Base-by-base conservation (phyloP, 2,797 vertebrate species). In the Argentina silus region DNA sequence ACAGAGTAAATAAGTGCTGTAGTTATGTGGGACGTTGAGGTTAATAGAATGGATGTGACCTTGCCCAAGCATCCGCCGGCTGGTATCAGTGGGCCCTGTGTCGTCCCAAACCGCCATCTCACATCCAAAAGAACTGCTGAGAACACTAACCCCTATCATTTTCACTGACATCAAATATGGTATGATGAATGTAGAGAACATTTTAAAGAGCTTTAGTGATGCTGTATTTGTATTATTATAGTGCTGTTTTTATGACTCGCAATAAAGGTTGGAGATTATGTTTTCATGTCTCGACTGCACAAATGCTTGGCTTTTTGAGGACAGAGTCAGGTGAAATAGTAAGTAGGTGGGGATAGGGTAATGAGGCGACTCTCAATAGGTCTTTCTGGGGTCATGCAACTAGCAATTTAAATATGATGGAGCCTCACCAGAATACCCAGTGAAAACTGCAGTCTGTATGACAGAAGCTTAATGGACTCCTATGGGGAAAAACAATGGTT, bases 1-100 rank as follows among this genome's bases (percentile, higher is more conserved):
- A 76, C 77, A 77, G 81, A 73, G 77, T 82, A 85, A 75, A 74
- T 78, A 84, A 50, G 61, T 68, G 47, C 45, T 70, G 67, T 65
- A 72, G 57, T 79, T 79, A 75, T 81, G 66, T 75, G 47, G 65
- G 61, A 70, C 72, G 73, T 77, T 76, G 67, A 72, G 74, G 83
- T 82, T 84, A 89, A 85, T 78, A 72, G 79, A 71, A 79, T 61
- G 77, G 56, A 74, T 81, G 48, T 83, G 78, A 91, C 85, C 88
- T 85, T 74, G 75, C 59, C 72, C 62, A 79, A 80, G 15, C 78
- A 79, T 69, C 84, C 76, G 80, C 9, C 77, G 72, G 67, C 61
- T 72, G 12, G 55, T 75, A 71, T 73, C 64, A 57, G 21, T 11
- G 70, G 74, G 47, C 7, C 62, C 27, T 69, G 72, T 23, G 44